phyloP scores from a whole-genome alignment of 2,888 invertebrate genomes.

The Heteromurus nitidus region DNA sequence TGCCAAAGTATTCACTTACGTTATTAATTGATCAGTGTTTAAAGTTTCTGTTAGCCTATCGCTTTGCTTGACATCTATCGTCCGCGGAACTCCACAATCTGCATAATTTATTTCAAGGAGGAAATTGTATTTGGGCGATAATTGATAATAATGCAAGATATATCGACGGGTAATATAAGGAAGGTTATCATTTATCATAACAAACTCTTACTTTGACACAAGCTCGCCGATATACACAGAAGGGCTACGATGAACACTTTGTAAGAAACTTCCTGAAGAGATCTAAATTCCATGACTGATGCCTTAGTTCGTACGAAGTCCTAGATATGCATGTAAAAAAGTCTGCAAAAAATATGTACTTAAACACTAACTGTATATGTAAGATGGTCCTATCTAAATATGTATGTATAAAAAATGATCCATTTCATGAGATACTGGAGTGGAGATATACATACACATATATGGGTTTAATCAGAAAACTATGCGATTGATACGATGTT shows the following conservation, averaged over 20 bases:
- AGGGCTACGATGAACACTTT: no score
- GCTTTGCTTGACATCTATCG: constrained; percentile 20
- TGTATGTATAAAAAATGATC: neutral
- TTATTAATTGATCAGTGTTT: constrained; percentile 33
- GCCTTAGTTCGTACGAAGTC: neutral
- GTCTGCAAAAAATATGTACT: neutral
- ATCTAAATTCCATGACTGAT: constrained; percentile 6
- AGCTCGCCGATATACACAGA: no score
- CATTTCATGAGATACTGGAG: no score
- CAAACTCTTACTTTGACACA: constrained; percentile 42
- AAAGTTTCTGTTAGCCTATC: constrained; percentile 31
- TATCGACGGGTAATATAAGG: neutral
- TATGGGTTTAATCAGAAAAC: neutral
- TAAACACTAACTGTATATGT: no score
- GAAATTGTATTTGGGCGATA: neutral
- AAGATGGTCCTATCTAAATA: no score
- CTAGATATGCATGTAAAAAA: no score
- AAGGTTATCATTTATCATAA: neutral
- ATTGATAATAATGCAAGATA: neutral
- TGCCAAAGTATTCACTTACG: constrained; percentile 21
- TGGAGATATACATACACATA: no score
- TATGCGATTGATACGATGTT: neutral
- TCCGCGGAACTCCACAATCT: constrained; percentile 51
- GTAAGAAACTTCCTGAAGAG: constrained; percentile 6
- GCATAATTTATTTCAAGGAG: neutral